Conservation (phyloP, 2,888 invertebrate genomes). For the Xestia xanthographa region DNA sequence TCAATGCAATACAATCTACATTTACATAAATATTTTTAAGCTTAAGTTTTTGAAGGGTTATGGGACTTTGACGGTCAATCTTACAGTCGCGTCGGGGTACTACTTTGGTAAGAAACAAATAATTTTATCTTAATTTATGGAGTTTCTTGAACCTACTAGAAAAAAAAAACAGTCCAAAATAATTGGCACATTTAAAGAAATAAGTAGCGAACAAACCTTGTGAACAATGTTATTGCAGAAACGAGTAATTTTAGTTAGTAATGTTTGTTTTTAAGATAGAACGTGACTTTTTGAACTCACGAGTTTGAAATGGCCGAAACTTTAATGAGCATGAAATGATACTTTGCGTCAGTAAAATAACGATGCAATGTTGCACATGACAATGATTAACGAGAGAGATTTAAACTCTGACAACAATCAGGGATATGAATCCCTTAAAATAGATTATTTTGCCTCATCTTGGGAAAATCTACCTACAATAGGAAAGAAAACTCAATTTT, state of each 20-base stretch:
- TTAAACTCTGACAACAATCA: slow-evolving; percentile 15
- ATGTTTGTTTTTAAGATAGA: slow-evolving; percentile 39
- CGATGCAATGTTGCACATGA: slow-evolving; percentile 21
- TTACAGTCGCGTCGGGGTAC: slow-evolving; percentile 7
- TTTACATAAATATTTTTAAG: slow-evolving; percentile 68
- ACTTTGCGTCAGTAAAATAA: slow-evolving; percentile 7
- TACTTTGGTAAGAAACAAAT: slow-evolving; percentile 12
- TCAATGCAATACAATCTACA: slow-evolving; percentile 67
- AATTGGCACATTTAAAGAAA: slow-evolving; percentile 5
- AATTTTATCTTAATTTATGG: slow-evolving; percentile 6
- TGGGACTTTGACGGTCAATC: slow-evolving; percentile 43
- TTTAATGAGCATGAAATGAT: slow-evolving; percentile 18
- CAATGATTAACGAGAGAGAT: slow-evolving; percentile 25
- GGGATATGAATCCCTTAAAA: neutral
- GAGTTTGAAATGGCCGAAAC: slow-evolving; percentile 21
- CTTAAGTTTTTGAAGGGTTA: slow-evolving; percentile 44
- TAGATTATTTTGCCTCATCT: neutral
- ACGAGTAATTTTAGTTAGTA: slow-evolving; percentile 19
- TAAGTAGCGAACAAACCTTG: slow-evolving; percentile 26
- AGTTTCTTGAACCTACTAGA: slow-evolving; percentile 30
- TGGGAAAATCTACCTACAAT: neutral
- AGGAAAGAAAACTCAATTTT: slow-evolving; percentile 1
- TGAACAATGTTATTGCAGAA: slow-evolving; percentile 30
- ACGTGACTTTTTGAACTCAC: slow-evolving; percentile 53
- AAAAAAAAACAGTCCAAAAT: neutral